A percentile compares a stretch with the other conserved stretches of the same genome.
These are phyloP conservation scores for Drosophila teissieri DNA, from an alignment of 1,140 invertebrate species.

Conservation along the genomic window DNA sequence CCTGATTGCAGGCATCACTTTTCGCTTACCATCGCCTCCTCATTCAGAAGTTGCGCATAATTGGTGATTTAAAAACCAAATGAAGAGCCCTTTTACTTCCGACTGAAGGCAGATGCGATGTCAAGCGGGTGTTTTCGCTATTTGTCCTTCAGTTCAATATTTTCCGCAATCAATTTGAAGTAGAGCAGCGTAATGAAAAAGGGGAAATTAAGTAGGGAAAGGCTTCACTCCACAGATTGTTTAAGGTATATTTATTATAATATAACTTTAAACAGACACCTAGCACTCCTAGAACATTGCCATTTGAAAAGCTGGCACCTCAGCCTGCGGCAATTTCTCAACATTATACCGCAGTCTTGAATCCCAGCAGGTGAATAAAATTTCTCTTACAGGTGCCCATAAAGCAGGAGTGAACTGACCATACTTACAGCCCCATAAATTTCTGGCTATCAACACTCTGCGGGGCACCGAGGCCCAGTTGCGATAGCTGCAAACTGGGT, in stretches of 20 bases:
- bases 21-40: constrained; percentile 8
- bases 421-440: constrained; percentile 49
- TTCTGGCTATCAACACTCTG: constrained; percentile 46
- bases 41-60: constrained; percentile 32
- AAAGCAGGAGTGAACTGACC: constrained; percentile 49
- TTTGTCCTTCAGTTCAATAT: constrained; percentile 2
- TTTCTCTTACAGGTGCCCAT: constrained; percentile 29
- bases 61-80: constrained; percentile 49
- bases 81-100: constrained; percentile 17
- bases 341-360: not conserved
- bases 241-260: not conserved
- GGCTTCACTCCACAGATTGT: too few species aligned
- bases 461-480: not conserved
- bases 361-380: constrained; percentile 46
- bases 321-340: constrained; percentile 21
- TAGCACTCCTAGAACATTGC: not conserved
- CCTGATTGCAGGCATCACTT: constrained; percentile 36
- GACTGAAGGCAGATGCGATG: not conserved
- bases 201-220: not conserved
- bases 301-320: constrained; percentile 18
- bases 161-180: constrained; percentile 10
- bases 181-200: not conserved
- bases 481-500: constrained; percentile 35
- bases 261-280: not conserved
- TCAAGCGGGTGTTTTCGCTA: constrained; percentile 5